A percentile compares a stretch with the other conserved stretches of the same genome.
phyloP scores from a whole-genome alignment of 2,888 invertebrate species.

The Neoaliturus tenellus region DNA sequence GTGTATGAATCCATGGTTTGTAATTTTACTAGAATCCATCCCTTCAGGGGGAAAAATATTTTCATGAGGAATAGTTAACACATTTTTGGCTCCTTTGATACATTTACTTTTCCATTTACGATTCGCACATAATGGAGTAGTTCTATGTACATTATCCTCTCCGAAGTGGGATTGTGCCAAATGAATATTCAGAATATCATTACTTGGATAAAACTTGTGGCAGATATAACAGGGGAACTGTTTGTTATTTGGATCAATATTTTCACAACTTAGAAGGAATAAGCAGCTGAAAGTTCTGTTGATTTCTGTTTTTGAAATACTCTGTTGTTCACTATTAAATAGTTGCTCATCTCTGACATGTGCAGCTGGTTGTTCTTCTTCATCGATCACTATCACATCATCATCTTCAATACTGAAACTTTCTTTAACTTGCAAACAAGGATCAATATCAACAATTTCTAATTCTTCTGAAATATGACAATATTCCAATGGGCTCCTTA shows the following conservation, averaged over 20 bases:
- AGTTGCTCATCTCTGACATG: neutral
- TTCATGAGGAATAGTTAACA: neutral
- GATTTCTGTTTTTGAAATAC: neutral
- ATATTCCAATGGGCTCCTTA: neutral
- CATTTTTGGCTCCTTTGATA: neutral
- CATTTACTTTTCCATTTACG: neutral
- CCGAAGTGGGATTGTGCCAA: slow-evolving; percentile 1
- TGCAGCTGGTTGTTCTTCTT: neutral
- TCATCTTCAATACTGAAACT: neutral
- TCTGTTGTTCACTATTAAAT: neutral
- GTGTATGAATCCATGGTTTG: neutral
- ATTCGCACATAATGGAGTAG: neutral
- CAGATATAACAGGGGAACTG: neutral
- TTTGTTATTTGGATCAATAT: neutral
- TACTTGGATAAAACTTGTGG: neutral
- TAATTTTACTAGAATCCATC: neutral
- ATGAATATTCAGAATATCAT: neutral
- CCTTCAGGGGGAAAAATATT: neutral
- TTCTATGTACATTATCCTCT: neutral
- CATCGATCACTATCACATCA: neutral
- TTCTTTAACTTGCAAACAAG: neutral
- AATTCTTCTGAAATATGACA: neutral
- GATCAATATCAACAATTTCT: neutral
- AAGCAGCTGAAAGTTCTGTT: neutral
- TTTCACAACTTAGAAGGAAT: neutral